phyloP scores from a whole-genome alignment of 2,797 vertebrate species.

The Austrolebias charrua region DNA sequence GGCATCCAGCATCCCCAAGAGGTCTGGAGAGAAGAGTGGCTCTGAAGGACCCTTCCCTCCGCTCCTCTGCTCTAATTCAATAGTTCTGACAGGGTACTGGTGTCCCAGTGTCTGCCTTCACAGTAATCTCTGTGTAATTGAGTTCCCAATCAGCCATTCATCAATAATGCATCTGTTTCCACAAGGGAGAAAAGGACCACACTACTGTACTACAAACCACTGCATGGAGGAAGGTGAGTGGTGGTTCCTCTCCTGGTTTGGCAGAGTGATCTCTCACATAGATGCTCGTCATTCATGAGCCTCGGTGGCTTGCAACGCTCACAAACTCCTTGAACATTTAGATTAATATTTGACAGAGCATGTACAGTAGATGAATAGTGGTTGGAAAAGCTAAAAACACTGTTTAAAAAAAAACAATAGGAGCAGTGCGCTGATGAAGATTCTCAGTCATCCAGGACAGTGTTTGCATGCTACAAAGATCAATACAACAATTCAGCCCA shows the following conservation, averaged over 20 bases:
- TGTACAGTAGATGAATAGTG: background rate
- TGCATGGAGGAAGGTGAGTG: slow-evolving; percentile 56
- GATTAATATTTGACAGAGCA: slow-evolving; percentile 23
- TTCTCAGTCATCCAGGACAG: too few species aligned
- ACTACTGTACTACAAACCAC: slow-evolving; percentile 42
- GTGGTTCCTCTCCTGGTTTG: slow-evolving; percentile 49
- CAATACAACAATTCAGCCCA: slow-evolving; percentile 21
- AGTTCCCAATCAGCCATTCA: slow-evolving; percentile 84
- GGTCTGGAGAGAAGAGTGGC: slow-evolving; percentile 54
- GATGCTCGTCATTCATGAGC: slow-evolving; percentile 27
- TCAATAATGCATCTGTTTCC: slow-evolving; percentile 84
- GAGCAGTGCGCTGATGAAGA: too few species aligned
- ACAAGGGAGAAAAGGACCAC: slow-evolving; percentile 62
- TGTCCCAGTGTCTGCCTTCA: slow-evolving; percentile 74
- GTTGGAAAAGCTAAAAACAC: slow-evolving; percentile 6
- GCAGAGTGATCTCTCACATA: slow-evolving; percentile 50
- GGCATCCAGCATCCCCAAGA: slow-evolving; percentile 65
- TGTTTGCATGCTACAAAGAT: slow-evolving; percentile 12
- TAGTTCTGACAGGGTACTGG: slow-evolving; percentile 74
- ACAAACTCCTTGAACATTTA: slow-evolving; percentile 12
- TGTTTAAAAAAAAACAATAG: slow-evolving; percentile 14
- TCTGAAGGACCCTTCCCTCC: slow-evolving; percentile 79
- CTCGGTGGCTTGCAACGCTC: slow-evolving; percentile 20
- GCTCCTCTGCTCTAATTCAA: slow-evolving; percentile 79
- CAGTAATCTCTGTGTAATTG: slow-evolving; percentile 85